Conservation (phyloP, 2,888 invertebrate species). For the Leptinotarsa rubiginosa region DNA sequence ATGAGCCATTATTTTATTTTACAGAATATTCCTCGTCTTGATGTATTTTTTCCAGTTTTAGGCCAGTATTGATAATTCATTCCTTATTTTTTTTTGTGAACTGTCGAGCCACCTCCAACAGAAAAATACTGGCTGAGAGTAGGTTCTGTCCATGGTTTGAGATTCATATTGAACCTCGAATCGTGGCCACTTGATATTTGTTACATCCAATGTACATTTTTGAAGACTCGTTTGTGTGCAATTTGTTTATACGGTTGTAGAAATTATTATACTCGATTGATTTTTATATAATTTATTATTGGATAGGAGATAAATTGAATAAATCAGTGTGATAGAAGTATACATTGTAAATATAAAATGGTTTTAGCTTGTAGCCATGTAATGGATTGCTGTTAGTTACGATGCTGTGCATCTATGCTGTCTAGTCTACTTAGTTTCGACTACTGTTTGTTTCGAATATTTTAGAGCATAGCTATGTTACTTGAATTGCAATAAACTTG, state of each 20-base stretch:
- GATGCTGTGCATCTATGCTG: constrained; percentile 62
- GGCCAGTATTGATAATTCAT: neutral
- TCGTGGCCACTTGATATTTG: neutral
- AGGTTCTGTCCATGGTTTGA: neutral
- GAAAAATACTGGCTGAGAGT: too few relatives aligned
- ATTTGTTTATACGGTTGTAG: constrained; percentile 14
- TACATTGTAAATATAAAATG: constrained; percentile 41
- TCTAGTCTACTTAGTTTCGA: constrained; percentile 64
- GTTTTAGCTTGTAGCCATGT: constrained; percentile 58
- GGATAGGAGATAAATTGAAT: constrained; percentile 28
- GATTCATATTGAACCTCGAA: neutral
- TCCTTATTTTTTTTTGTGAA: neutral
- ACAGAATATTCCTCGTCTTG: neutral
- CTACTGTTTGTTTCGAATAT: constrained; percentile 42
- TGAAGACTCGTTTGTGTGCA: constrained; percentile 15
- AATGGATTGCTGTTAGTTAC: constrained; percentile 61
- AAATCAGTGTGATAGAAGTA: constrained; percentile 45
- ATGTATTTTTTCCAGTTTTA: neutral
- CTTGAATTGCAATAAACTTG: constrained; percentile 49
- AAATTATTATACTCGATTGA: constrained; percentile 12
- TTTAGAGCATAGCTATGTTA: constrained; percentile 52
- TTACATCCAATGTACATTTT: constrained; percentile 11
- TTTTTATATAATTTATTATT: constrained; percentile 28
- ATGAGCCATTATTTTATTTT: neutral
- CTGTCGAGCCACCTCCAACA: too few relatives aligned